phyloP scores from a whole-genome alignment of 2,888 invertebrate genomes.

The Caenorhabditis sp. region DNA sequence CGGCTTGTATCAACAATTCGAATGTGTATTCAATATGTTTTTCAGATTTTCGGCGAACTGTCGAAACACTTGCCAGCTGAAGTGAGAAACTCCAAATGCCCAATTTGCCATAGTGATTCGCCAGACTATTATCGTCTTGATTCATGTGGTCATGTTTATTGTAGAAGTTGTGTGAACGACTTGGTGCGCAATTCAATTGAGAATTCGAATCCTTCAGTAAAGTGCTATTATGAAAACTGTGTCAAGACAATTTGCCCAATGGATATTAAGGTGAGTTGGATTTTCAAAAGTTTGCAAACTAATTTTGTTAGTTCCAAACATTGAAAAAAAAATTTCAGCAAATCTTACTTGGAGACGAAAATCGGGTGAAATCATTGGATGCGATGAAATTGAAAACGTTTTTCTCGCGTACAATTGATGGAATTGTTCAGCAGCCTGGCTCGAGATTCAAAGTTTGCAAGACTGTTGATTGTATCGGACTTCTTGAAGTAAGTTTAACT shows the following conservation, averaged over 20 bases:
- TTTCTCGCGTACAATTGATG: not conserved
- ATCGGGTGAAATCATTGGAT: constrained; percentile 1
- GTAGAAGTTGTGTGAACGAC: not conserved
- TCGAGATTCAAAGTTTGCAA: not conserved
- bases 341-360: not conserved
- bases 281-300: too few relatives aligned
- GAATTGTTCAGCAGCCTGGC: not conserved
- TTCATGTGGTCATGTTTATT: constrained; percentile 2
- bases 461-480: not conserved
- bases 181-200: not conserved
- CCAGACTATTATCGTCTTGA: constrained; percentile 2
- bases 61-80: not conserved
- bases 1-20: too few relatives aligned
- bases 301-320: too few relatives aligned
- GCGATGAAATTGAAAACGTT: not conserved
- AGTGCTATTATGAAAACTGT: not conserved
- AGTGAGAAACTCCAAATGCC: not conserved
- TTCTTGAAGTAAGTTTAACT: not conserved
- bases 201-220: too few relatives aligned
- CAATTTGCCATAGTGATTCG: not conserved
- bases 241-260: not conserved
- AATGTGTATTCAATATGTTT: too few relatives aligned
- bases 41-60: not conserved
- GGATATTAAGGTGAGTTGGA: not conserved
- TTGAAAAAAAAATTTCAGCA: too few relatives aligned